These are phyloP conservation scores for Apis cerana DNA, from an alignment of 1,140 invertebrate genomes.

Conservation along the genomic window DNA sequence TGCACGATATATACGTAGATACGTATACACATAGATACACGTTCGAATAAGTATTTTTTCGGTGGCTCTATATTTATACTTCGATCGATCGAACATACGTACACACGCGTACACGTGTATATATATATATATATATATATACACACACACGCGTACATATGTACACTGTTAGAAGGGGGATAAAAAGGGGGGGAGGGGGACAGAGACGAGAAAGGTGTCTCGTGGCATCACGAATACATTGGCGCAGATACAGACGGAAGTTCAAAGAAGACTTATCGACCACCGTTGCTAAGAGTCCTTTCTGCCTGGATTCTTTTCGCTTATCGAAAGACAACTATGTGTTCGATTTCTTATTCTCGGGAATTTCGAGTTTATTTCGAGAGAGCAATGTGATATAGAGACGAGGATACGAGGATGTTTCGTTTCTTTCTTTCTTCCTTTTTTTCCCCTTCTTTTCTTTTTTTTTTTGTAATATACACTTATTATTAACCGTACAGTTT, in stretches of 20 bases:
- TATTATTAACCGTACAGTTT: too few relatives aligned
- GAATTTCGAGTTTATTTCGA: not conserved
- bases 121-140: too few relatives aligned
- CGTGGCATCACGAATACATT: not conserved
- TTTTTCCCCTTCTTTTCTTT: not conserved
- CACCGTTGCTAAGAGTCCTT: not conserved
- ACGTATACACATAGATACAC: not conserved
- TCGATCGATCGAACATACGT: slow-evolving; percentile 10
- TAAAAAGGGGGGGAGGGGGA: not conserved
- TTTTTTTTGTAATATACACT: not conserved
- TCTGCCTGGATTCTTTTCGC: not conserved
- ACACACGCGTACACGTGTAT: too few relatives aligned
- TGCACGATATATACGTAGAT: too few relatives aligned
- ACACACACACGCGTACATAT: too few relatives aligned
- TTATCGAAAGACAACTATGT: not conserved
- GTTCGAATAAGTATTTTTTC: slow-evolving; percentile 38
- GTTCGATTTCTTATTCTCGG: not conserved
- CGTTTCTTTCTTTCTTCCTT: not conserved
- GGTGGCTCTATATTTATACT: slow-evolving; percentile 27
- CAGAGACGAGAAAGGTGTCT: not conserved
- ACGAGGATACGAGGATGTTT: too few relatives aligned
- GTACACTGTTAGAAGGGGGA: too few relatives aligned
- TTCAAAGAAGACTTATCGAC: not conserved
- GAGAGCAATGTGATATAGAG: not conserved
- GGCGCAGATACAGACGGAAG: slow-evolving; percentile 7